Evolutionary conservation across 1,140 invertebrate genomes (phyloP), one percentile per base, ranked within the genome.

Genomic region (Euwallacea fornicatus): DNA sequence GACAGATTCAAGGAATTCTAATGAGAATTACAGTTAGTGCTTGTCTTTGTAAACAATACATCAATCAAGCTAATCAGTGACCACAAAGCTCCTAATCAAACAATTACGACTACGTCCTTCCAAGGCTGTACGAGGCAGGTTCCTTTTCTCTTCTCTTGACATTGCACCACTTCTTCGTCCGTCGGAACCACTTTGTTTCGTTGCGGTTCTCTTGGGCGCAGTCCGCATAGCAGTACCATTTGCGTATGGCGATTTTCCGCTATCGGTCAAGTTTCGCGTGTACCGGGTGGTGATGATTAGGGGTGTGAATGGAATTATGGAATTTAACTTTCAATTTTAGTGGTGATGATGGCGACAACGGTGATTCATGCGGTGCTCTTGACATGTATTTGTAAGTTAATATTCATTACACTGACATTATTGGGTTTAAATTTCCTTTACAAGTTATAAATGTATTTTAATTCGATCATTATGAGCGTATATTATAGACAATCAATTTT

Each of bases 151-250:
- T 47, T 61, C 44, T 61, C 59, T 69, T 69, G 67, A 69, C 67
- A 69, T 69, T 69, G 67, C 67, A 69, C 67, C 44, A 62, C 11
- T 69, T 68, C 66, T 69, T 69, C 13, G 59, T 58, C 58, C 42
- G n/a, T n/a, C 54, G 67, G 44, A 16, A 69, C 41, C 11, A 54
- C 47, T 47, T 60, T 44, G 59, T 11, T 43, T 11, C 11, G n/a
- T 16, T 59, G 21, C 16, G 60, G 58, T 69, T 62, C 67, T 33
- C 67, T 69, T 44, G 11, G 54, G 11, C 16, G 16, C 54, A 8
- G 54, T 56, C 11, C 54, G 11, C n/a, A 13, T 10, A 50, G 46
- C 9, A 13, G 46, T 50, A 56, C 54, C 54, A 9, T 9, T 56
- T 56, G 54, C 54, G 54, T 56, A 50, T 13, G 46, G 13, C 3